Percentiles rank a stretch among this genome's conserved stretches.
These are phyloP conservation scores for Momotus momota DNA, from an alignment of 2,797 vertebrate species.

Conservation along the genomic window DNA sequence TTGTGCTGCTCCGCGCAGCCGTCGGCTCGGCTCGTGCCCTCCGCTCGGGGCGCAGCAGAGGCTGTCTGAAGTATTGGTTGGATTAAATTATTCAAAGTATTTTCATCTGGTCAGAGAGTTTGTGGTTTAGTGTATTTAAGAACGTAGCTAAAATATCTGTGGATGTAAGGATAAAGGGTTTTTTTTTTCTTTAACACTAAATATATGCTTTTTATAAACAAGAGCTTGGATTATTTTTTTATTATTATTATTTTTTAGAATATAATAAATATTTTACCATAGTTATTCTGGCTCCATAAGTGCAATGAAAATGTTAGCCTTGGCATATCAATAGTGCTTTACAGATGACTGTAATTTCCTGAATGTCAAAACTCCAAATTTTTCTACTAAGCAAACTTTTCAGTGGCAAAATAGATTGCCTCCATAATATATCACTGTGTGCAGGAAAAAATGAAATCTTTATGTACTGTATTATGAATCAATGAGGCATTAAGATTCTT, in stretches of 20 bases:
- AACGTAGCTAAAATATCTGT: not conserved
- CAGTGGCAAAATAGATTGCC: slow-evolving; percentile 83
- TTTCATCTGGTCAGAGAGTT: not conserved
- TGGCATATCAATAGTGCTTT: slow-evolving; percentile 79
- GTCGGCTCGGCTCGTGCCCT: not conserved
- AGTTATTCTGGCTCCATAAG: slow-evolving; percentile 70
- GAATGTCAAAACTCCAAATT: slow-evolving; percentile 83
- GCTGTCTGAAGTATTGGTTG: not conserved
- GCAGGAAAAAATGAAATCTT: slow-evolving; percentile 84
- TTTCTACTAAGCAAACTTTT: slow-evolving; percentile 85
- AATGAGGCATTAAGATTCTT: slow-evolving; percentile 85
- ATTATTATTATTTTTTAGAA: not conserved
- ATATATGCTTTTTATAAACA: slow-evolving; percentile 44
- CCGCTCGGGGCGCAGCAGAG: not conserved
- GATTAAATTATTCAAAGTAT: not conserved
- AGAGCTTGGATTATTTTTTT: slow-evolving; percentile 16
- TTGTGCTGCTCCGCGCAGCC: fast-evolving
- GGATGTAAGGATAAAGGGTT: not conserved
- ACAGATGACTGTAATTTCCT: slow-evolving; percentile 86
- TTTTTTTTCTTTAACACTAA: slow-evolving; percentile 31
- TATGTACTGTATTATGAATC: slow-evolving; percentile 85
- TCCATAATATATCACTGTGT: slow-evolving; percentile 82
- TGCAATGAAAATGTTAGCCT: slow-evolving; percentile 81
- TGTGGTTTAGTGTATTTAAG: not conserved
- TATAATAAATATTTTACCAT: slow-evolving; percentile 75